A percentile compares a stretch with the other conserved stretches of the same genome.
Evolutionary conservation across 2,797 vertebrate species (phyloP).

Genomic region (Heliangelus exortis): DNA sequence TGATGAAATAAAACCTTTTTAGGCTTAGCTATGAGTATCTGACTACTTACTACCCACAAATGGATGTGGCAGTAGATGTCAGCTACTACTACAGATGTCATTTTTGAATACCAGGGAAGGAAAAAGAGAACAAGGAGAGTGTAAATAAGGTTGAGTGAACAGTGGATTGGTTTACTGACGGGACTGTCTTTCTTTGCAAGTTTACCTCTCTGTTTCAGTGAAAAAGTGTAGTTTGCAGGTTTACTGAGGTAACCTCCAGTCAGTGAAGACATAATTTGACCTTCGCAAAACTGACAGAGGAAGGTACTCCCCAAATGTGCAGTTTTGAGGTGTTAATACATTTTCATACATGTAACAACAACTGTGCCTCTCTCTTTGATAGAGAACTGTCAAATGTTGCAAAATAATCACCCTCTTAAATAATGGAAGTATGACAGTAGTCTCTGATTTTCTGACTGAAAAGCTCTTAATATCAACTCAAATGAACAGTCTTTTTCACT

Average conservation of each 20-base stretch:
- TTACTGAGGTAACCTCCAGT: not conserved
- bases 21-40: not conserved
- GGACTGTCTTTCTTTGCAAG: not conserved
- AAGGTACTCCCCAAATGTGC: not conserved
- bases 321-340: not conserved
- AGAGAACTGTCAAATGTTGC: not conserved
- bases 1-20: not conserved
- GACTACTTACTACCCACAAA: not conserved
- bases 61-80: not conserved
- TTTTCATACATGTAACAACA: not conserved
- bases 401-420: not conserved
- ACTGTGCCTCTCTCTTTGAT: rapidly evolving
- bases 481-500: not conserved
- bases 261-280: not conserved
- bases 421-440: not conserved
- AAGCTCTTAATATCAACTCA: not conserved
- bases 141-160: not conserved
- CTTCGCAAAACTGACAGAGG: not conserved
- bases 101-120: not conserved
- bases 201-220: not conserved
- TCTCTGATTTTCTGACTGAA: not conserved
- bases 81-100: not conserved
- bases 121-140: not conserved
- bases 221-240: not conserved
- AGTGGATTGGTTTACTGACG: not conserved